Evolutionary conservation across 2,797 vertebrate species (phyloP), one percentile per base, ranked within the genome.

Genomic region (Anguilla anguilla): DNA sequence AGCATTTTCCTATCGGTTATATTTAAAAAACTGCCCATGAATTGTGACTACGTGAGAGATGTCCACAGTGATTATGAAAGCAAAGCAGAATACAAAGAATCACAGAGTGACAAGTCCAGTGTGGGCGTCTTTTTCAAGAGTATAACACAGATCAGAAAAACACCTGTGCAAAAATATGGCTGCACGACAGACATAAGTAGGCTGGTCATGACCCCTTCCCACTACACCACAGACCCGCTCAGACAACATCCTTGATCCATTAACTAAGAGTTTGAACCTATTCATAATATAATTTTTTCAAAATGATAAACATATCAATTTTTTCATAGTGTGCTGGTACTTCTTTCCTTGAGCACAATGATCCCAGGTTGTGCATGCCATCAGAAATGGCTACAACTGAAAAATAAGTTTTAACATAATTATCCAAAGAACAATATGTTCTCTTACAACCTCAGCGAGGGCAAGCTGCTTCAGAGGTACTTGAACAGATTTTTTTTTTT

Each of bases 51-150:
- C 6, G 51, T 82, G 79, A 82, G 46, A 51, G 35, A 81, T 11
- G 15, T 82, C n/a, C 88, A 49, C 19, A 81, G 87, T 83, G 22
- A 89, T 35, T 39, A 91, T 92, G 89, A 89, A 64, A 92, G 92
- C 91, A 89, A 91, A 90, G 86, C 49, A 39, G 53, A 88, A 87
- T 39, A 49, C 10, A 28, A 87, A 43, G 46, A 9, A 28, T 43
- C 74, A 79, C 25, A 72, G 10, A 67, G 1, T 81, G 88, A 88
- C 93, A 91, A 92, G 85, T 88, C 89, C 90, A 91, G 91, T 86
- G 90, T 91, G 88, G 91, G 91, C n/a, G 46, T 82, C 79, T 82
- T 25, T 25, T 51, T 82, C 43, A 82, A 77, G 74, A 39, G 39
- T 25, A 51, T 9, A 46, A 9, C 46, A 82, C 2, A 46, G 51